Evolutionary conservation across 2,113 vertebrate genomes (phyloP).

Genomic region (Saccopteryx leptura): DNA sequence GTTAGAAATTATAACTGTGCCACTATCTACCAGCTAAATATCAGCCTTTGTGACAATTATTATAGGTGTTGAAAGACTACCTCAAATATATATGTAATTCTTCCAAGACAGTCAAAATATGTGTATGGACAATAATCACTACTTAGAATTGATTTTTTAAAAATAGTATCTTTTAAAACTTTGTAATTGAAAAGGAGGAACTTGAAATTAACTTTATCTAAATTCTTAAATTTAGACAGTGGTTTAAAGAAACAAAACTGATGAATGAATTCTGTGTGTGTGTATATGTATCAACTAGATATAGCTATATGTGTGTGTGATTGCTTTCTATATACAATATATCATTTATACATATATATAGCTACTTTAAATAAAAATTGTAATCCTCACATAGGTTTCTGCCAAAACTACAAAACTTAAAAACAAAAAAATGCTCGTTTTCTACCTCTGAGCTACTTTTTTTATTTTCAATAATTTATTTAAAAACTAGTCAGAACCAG

Average conservation of each 20-base stretch:
- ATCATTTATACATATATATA: not conserved
- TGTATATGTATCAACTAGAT: not conserved
- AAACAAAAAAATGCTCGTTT: slow-evolving; percentile 15
- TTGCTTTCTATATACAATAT: not conserved
- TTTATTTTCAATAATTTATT: slow-evolving; percentile 68
- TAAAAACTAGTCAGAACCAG: slow-evolving; percentile 65
- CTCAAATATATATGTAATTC: not conserved
- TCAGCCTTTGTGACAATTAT: not conserved
- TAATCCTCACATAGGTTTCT: not conserved
- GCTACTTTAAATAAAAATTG: not conserved
- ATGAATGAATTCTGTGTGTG: not conserved
- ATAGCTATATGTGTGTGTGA: not conserved
- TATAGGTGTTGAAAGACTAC: not conserved
- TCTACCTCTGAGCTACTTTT: slow-evolving; percentile 36
- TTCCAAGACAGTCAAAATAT: not conserved
- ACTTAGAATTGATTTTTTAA: not conserved
- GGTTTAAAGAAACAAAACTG: not conserved
- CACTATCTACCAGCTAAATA: not conserved
- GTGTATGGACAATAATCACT: not conserved
- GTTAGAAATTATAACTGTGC: not conserved
- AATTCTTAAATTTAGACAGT: slow-evolving; percentile 8
- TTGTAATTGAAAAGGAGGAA: not conserved
- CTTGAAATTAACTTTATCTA: not conserved
- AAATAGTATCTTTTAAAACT: not conserved
- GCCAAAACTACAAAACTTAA: not conserved